Conservation (phyloP, 2,797 vertebrate species). For the Xyrichtys novacula region DNA sequence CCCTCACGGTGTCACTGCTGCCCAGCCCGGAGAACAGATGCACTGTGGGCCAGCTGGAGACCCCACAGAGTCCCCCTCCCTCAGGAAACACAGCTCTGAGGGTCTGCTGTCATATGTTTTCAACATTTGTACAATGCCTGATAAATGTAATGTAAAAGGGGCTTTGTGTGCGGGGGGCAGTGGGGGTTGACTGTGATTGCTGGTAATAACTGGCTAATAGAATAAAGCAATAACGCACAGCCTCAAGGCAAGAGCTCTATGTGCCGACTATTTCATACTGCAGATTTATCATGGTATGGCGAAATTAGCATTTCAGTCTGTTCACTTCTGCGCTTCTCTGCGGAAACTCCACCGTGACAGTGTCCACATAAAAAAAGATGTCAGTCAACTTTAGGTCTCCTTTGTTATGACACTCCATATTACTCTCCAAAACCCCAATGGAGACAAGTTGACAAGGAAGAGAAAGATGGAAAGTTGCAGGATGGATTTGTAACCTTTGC, state of each 20-base stretch:
- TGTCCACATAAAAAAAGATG: slow-evolving; percentile 46
- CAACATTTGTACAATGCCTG: slow-evolving; percentile 85
- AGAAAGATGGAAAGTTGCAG: slow-evolving; percentile 67
- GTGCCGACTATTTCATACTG: slow-evolving; percentile 85
- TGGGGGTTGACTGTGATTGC: slow-evolving; percentile 85
- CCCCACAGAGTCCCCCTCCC: slow-evolving; percentile 60
- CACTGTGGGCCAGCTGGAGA: slow-evolving; percentile 83
- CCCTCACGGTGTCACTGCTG: slow-evolving; percentile 78
- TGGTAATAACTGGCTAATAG: slow-evolving; percentile 91
- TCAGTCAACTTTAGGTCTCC: slow-evolving; percentile 67
- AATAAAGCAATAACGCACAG: slow-evolving; percentile 88
- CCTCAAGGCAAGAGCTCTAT: slow-evolving; percentile 81
- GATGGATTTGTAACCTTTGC: slow-evolving; percentile 38
- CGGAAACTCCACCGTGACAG: slow-evolving; percentile 75
- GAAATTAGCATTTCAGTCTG: slow-evolving; percentile 87
- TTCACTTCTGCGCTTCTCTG: slow-evolving; percentile 77
- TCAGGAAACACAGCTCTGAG: slow-evolving; percentile 82
- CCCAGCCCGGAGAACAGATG: slow-evolving; percentile 81
- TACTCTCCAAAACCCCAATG: slow-evolving; percentile 60
- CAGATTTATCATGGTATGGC: slow-evolving; percentile 84
- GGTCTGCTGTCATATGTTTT: slow-evolving; percentile 85
- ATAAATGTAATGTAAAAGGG: slow-evolving; percentile 87
- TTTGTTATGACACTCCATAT: slow-evolving; percentile 55
- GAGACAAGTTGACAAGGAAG: slow-evolving; percentile 59
- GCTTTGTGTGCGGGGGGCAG: slow-evolving; percentile 78